Conservation (phyloP, 2,888 invertebrate genomes). For the Onthophagus sagittarius region DNA sequence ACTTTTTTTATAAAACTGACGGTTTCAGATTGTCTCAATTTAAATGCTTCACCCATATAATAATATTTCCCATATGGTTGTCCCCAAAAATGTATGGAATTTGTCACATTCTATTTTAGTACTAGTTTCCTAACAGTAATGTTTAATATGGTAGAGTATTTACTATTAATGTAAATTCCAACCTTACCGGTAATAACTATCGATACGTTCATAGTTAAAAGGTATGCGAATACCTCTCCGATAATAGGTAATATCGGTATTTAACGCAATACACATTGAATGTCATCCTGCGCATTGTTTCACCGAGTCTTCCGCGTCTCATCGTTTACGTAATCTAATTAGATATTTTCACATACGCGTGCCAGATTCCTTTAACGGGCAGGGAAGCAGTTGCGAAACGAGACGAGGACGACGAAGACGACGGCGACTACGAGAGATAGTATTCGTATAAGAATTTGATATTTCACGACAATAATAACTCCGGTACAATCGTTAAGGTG, state of each 20-base stretch:
- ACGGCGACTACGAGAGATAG: not conserved
- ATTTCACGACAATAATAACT: constrained; percentile 25
- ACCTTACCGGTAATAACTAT: not conserved
- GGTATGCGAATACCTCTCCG: not conserved
- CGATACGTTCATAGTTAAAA: not conserved
- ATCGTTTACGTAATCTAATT: constrained; percentile 5
- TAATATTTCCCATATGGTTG: too few relatives aligned
- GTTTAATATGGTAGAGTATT: not conserved
- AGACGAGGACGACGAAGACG: not conserved
- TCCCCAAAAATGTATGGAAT: too few relatives aligned
- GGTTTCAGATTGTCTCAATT: too few relatives aligned
- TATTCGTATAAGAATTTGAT: constrained; percentile 24
- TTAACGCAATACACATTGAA: not conserved
- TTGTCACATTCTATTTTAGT: too few relatives aligned
- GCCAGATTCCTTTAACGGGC: constrained; percentile 3
- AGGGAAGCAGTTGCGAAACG: constrained; percentile 10
- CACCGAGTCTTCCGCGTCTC: not conserved
- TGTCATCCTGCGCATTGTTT: not conserved
- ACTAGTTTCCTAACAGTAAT: too few relatives aligned
- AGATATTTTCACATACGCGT: constrained; percentile 12
- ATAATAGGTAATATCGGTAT: not conserved
- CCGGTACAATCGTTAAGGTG: constrained; percentile 22
- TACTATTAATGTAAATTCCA: not conserved
- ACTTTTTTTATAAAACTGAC: too few relatives aligned
- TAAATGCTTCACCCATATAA: too few relatives aligned